Evolutionary conservation across 2,113 vertebrate species (phyloP).

Genomic region (Hemicordylus capensis): DNA sequence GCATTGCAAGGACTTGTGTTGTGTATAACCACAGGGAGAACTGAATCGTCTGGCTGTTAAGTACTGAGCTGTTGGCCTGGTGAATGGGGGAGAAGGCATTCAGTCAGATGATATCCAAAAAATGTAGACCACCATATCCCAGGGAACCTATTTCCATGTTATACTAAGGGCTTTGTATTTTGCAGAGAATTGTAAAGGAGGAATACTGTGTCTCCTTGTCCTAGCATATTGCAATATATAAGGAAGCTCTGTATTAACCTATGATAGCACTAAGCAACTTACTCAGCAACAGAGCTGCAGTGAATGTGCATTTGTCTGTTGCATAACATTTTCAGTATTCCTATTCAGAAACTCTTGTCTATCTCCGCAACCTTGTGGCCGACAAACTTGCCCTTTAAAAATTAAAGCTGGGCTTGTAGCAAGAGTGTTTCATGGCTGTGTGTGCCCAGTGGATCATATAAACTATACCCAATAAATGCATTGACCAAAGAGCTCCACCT

Average conservation of each 20-base stretch:
- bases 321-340: neutral
- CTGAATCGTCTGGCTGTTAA: neutral
- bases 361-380: neutral
- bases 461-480: neutral
- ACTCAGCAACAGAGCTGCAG: neutral
- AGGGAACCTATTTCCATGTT: neutral
- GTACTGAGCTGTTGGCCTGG: neutral
- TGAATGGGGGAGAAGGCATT: neutral
- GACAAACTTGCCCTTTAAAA: neutral
- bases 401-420: neutral
- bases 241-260: neutral
- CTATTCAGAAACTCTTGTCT: neutral
- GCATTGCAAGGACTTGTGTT: accelerated
- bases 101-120: neutral
- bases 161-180: neutral
- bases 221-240: neutral
- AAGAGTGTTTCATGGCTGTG: neutral
- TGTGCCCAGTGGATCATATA: neutral
- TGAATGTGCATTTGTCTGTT: neutral
- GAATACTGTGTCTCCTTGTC: neutral
- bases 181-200: neutral
- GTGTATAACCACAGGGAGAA: accelerated
- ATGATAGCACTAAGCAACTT: neutral
- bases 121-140: neutral
- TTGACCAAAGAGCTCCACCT: neutral